phyloP scores from a whole-genome alignment of 1,140 invertebrate genomes.

The Drosophila lacteicornis region DNA sequence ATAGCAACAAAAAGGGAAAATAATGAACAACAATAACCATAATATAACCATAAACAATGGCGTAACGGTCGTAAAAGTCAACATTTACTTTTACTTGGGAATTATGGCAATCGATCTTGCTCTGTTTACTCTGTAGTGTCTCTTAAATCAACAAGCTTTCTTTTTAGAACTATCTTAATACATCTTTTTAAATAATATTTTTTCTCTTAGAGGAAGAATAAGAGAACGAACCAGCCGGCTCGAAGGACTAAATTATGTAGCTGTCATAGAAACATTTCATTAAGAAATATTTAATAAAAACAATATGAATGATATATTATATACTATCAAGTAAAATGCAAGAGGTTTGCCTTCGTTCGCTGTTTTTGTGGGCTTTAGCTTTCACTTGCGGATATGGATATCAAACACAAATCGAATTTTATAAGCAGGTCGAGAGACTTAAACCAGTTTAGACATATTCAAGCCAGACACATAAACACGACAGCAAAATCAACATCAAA shows the following conservation, averaged over 20 bases:
- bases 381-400: conserved; percentile 25
- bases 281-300: not conserved
- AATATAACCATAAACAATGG: conserved; percentile 25
- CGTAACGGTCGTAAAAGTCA: conserved; percentile 11
- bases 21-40: conserved; percentile 5
- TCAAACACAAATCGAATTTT: conserved; percentile 13
- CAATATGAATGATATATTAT: not conserved
- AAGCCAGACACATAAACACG: conserved; percentile 42
- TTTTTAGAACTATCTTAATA: too few species aligned
- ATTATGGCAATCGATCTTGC: not conserved
- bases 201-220: too few species aligned
- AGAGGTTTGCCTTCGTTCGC: conserved; percentile 6
- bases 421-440: conserved; percentile 21
- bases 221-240: too few species aligned
- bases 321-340: not conserved
- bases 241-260: too few species aligned
- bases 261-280: too few species aligned
- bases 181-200: too few species aligned
- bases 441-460: conserved; percentile 64
- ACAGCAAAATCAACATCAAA: conserved; percentile 9
- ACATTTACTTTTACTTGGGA: conserved; percentile 4
- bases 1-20: conserved; percentile 13
- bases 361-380: conserved; percentile 4
- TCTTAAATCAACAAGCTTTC: not conserved
- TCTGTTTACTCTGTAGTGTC: not conserved